A percentile compares a stretch with the other conserved stretches of the same genome.
Evolutionary conservation across 2,113 vertebrate genomes (phyloP).

Genomic region (Diphyllodes magnificus): DNA sequence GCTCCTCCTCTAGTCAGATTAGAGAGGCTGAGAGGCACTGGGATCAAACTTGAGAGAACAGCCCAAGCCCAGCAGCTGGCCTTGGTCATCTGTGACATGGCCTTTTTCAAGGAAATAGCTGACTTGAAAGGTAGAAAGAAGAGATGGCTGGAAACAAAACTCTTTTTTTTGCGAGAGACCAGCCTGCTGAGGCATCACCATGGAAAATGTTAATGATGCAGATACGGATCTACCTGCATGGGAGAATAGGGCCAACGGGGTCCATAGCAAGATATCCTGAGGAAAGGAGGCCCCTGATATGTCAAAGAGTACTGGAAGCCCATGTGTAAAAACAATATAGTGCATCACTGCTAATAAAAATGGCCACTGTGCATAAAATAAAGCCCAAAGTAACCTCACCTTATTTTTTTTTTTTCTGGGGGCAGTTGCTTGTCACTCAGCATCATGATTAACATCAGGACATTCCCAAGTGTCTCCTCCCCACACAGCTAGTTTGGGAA

Average conservation of each 20-base stretch:
- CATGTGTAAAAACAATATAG: background rate
- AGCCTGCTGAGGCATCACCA: fast-evolving
- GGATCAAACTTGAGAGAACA: background rate
- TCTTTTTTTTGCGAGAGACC: background rate
- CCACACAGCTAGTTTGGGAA: background rate
- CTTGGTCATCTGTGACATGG: background rate
- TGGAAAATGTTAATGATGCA: background rate
- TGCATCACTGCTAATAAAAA: background rate
- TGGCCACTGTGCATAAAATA: background rate
- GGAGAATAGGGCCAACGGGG: background rate
- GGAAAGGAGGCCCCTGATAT: background rate
- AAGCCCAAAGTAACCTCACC: background rate
- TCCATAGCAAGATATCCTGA: background rate
- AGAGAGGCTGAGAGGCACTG: background rate
- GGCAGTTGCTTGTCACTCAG: background rate
- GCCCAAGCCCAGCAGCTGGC: background rate
- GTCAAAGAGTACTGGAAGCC: background rate
- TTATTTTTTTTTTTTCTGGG: background rate
- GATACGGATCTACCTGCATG: background rate
- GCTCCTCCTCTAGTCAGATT: background rate
- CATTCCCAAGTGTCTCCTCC: background rate
- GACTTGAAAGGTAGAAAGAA: constrained; percentile 15
- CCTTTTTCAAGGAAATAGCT: constrained; percentile 59
- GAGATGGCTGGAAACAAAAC: constrained; percentile 4
- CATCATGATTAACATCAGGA: background rate